These are phyloP conservation scores for Artemia franciscana DNA, from an alignment of 1,140 invertebrate species.

Conservation along the genomic window DNA sequence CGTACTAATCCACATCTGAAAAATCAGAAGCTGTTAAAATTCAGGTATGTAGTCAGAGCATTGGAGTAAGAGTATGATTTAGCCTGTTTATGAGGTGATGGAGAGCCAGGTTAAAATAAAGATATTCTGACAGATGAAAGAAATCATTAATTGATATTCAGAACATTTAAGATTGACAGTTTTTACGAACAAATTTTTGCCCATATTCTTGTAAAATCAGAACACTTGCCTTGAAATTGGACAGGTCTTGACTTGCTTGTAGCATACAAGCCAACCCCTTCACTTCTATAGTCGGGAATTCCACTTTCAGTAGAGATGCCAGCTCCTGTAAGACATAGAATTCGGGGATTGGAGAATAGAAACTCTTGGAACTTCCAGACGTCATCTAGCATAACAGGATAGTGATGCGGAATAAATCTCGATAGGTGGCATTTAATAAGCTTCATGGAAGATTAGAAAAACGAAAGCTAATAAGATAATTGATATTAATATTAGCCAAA, in stretches of 20 bases:
- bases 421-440: neutral
- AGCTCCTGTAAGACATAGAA: constrained; percentile 65
- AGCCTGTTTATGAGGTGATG: no score
- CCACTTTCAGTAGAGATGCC: constrained; percentile 88
- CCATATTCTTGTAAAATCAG: neutral
- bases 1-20: no score
- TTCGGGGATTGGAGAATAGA: constrained; percentile 29
- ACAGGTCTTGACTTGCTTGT: constrained; percentile 56
- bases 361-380: constrained; percentile 37
- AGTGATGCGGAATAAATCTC: constrained; percentile 42
- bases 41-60: no score
- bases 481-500: no score
- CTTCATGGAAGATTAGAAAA: no score
- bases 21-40: no score
- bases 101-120: no score
- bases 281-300: constrained; percentile 81
- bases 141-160: no score
- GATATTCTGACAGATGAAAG: no score
- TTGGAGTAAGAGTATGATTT: no score
- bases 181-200: neutral
- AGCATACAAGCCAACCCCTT: constrained; percentile 74
- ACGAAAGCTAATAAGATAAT: no score
- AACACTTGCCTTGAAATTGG: constrained; percentile 29
- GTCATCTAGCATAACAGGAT: constrained; percentile 32
- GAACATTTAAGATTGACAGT: no score